Conservation (phyloP, 2,797 vertebrate species). For the Enteromius argenteus region DNA sequence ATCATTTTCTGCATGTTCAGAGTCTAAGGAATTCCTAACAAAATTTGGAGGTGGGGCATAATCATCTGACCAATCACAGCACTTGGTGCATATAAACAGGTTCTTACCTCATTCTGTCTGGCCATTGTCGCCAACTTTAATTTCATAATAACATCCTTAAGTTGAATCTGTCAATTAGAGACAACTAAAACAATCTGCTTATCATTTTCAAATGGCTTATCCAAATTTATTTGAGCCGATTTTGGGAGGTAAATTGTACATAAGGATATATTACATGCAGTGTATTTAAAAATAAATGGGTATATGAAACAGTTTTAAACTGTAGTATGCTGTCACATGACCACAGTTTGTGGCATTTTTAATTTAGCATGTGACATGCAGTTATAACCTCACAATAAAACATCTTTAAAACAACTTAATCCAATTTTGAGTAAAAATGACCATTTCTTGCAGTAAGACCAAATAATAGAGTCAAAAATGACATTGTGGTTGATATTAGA, state of each 20-base stretch:
- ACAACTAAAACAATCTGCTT: not conserved
- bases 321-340: not conserved
- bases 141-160: not conserved
- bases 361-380: not conserved
- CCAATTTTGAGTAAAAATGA: not conserved
- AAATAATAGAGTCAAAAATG: not conserved
- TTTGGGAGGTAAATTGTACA: not conserved
- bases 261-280: not conserved
- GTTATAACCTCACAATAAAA: not conserved
- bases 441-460: not conserved
- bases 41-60: not conserved
- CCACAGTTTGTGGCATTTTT: not conserved
- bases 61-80: not conserved
- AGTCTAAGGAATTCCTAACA: not conserved
- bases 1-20: not conserved
- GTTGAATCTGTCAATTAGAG: not conserved
- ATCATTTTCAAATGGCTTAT: not conserved
- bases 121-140: not conserved
- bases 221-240: not conserved
- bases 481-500: not conserved
- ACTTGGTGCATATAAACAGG: not conserved
- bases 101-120: not conserved
- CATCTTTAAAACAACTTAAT: no score
- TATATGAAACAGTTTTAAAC: not conserved
- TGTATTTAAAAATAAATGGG: not conserved